Base-by-base conservation (phyloP, 2,888 invertebrate species). In the Clanis bilineata region DNA sequence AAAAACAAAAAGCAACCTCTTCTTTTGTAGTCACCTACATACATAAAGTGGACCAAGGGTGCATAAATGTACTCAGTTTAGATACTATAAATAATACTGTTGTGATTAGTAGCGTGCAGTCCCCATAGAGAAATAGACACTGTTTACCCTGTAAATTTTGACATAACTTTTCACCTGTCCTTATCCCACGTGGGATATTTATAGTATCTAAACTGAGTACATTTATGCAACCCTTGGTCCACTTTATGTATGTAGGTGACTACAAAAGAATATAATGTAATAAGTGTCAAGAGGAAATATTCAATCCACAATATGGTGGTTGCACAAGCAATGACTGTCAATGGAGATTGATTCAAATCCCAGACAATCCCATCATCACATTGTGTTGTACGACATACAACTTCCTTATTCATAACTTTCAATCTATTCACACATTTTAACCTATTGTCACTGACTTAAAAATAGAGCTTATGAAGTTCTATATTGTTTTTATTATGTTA, bases 241-340 rank as follows among this genome's bases (percentile, higher is more conserved):
- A 36, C 12, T n/a, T n/a, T n/a, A 1, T 51, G 15, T 18, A 18
- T 7, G 15, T 51, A 51, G 10, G 15, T 28, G 18, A 21, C 28
- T 18, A 32, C 51, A 51, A 51, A 51, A 32, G 51, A 51, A 51
- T 32, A 28, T 41, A 15, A 18, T 43, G 32, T 44, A 15, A 22
- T 21, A 59, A 47, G 15, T 23, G 54, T n/a, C 21, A 55, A 39
- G 23, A 23, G 54, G 32, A 44, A 54, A 45, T 38, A 23, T 44
- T 23, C 23, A 44, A 55, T 28, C 21, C 38, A 10, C 10, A 59
- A 59, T 39, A 41, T 23, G 5, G 36, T 58, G n/a, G 9, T 21
- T 28, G 23, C 25, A 55, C 51, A 23, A n/a, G 3, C 28, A 56
- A 41, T 55, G 18, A 32, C 2, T 9, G 51, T 18, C 28, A 51